Percentiles rank a stretch among this genome's conserved stretches.
Evolutionary conservation across 1,140 invertebrate species (phyloP).

Genomic region (Leptopilina clavipes): DNA sequence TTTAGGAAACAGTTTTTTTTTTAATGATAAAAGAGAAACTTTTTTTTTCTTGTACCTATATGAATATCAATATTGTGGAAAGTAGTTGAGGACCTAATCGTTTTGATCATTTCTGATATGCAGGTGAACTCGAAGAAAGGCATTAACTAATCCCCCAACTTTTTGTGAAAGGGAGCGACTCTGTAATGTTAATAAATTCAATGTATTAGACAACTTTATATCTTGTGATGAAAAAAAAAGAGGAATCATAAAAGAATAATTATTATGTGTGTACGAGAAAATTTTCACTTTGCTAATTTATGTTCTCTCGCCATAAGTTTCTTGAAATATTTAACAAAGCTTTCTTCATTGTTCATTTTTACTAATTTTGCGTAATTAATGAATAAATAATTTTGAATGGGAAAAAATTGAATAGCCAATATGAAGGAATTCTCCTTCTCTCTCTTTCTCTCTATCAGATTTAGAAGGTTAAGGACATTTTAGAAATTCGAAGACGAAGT

Average conservation of each 20-base stretch:
- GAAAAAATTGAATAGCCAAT: not conserved
- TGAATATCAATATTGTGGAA: not conserved
- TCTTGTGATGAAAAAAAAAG: not conserved
- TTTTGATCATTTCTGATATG: not conserved
- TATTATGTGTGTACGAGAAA: not conserved
- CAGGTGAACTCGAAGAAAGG: conserved; percentile 1
- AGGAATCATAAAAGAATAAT: not conserved
- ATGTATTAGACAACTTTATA: conserved; percentile 23
- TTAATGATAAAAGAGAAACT: not conserved
- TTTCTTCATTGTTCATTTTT: too few relatives aligned
- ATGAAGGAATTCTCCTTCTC: not conserved
- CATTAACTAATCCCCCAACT: not conserved
- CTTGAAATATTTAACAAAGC: too few relatives aligned
- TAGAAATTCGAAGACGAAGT: not conserved
- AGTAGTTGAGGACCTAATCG: not conserved
- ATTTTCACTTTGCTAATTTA: conserved; percentile 1
- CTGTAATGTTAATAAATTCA: conserved; percentile 1
- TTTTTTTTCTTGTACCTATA: not conserved
- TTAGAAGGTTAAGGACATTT: not conserved
- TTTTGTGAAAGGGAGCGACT: not conserved
- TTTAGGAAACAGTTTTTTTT: too few relatives aligned
- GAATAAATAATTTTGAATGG: not conserved
- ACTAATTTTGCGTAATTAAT: too few relatives aligned
- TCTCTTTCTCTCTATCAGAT: not conserved
- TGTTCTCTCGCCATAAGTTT: too few relatives aligned